Conservation (phyloP, 2,113 vertebrate genomes). For the Sporophila hypoxantha region DNA sequence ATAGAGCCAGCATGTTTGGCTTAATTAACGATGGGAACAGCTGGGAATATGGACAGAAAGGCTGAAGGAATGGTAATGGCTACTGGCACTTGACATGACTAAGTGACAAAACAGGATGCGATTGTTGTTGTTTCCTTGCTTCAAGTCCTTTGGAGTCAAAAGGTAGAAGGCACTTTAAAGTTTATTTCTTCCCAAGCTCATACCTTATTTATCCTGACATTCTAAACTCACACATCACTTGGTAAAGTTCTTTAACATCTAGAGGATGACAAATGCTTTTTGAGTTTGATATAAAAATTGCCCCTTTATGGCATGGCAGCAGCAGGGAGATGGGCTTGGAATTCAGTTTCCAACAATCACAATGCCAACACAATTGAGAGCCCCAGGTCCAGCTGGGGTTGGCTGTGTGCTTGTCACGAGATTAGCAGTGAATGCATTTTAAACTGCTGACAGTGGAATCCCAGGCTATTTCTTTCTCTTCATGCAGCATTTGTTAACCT, state of each 20-base stretch:
- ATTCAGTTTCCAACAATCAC: background rate
- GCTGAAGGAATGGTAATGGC: background rate
- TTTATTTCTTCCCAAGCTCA: background rate
- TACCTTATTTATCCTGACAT: background rate
- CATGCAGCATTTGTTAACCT: background rate
- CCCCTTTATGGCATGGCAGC: background rate
- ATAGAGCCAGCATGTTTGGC: background rate
- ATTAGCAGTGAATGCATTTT: background rate
- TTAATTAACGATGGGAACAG: background rate
- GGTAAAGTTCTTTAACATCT: background rate
- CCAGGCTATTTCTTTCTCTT: background rate
- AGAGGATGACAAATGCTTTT: background rate
- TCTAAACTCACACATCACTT: background rate
- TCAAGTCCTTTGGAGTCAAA: background rate
- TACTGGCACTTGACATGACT: background rate
- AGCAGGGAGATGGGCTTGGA: background rate
- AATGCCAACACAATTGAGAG: background rate
- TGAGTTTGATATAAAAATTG: background rate
- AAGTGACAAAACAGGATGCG: background rate
- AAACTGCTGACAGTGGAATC: background rate
- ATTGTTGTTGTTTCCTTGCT: background rate
- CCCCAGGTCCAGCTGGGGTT: background rate
- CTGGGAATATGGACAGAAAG: background rate
- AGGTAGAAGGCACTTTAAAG: background rate
- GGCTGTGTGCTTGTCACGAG: accelerated